These are phyloP conservation scores for Cuculus canorus DNA, from an alignment of 2,797 vertebrate genomes.

Conservation along the genomic window DNA sequence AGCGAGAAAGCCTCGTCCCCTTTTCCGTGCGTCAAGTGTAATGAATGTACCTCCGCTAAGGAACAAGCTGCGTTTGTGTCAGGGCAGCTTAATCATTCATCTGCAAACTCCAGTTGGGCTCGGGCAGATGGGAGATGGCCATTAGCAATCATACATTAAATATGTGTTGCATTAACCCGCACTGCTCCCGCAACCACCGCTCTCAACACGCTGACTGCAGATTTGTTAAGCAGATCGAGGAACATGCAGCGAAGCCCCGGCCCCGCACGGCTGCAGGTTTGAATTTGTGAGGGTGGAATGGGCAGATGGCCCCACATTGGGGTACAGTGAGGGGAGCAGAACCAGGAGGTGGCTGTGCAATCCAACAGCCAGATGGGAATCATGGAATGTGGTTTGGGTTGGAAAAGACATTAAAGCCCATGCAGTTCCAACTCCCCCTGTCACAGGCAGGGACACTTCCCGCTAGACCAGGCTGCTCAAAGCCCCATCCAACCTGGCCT, in stretches of 20 bases:
- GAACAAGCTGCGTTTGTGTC: constrained; percentile 41
- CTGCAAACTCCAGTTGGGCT: constrained; percentile 64
- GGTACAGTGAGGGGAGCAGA: neutral
- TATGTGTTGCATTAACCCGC: constrained; percentile 73
- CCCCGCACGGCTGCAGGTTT: accelerated
- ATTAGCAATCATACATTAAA: constrained; percentile 87
- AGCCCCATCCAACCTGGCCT: too few species aligned
- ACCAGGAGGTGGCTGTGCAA: accelerated
- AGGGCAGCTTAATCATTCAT: constrained; percentile 63
- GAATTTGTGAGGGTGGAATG: neutral
- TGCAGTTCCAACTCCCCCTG: too few species aligned
- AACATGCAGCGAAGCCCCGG: neutral
- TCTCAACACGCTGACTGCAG: neutral
- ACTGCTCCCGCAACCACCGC: constrained; percentile 45
- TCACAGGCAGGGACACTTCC: too few species aligned
- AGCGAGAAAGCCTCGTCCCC: neutral
- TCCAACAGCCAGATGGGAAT: neutral
- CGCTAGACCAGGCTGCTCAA: too few species aligned
- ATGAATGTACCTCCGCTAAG: constrained; percentile 37
- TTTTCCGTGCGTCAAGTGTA: constrained; percentile 69
- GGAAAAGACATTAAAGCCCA: too few species aligned
- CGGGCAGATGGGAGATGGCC: constrained; percentile 78
- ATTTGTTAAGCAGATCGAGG: constrained; percentile 45
- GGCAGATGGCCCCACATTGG: accelerated
- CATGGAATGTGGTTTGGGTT: too few species aligned